A percentile compares a stretch with the other conserved stretches of the same genome.
Conservation (phyloP, 1,140 invertebrate genomes). For the Drusus annulatus region DNA sequence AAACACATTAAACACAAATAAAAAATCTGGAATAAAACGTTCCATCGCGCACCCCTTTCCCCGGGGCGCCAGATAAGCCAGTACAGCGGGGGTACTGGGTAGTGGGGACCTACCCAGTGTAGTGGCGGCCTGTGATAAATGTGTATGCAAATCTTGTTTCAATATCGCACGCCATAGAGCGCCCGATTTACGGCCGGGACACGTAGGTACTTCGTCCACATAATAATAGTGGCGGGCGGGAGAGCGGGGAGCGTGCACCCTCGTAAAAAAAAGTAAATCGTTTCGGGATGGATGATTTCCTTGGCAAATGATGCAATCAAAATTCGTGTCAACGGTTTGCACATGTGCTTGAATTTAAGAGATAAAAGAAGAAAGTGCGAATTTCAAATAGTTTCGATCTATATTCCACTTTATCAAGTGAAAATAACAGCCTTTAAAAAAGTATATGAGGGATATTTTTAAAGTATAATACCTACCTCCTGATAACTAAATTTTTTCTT, state of each 20-base stretch:
- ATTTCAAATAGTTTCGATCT: too few species aligned
- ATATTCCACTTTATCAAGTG: too few species aligned
- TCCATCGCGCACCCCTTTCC: conserved; percentile 1
- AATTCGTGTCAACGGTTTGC: conserved; percentile 16
- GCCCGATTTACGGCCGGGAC: conserved; percentile 53
- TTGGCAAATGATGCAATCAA: conserved; percentile 29
- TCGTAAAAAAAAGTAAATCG: conserved; percentile 37
- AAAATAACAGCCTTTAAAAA: too few species aligned
- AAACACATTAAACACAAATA: too few species aligned
- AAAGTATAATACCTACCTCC: too few species aligned
- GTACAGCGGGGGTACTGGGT: neutral
- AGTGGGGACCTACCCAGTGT: neutral
- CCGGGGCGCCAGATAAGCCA: neutral
- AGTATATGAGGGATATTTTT: too few species aligned
- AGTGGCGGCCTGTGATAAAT: conserved; percentile 53
- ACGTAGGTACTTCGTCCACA: conserved; percentile 39
- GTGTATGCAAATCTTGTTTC: conserved; percentile 60
- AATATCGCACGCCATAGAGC: conserved; percentile 56
- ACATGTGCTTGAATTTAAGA: neutral
- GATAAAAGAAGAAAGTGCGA: too few species aligned
- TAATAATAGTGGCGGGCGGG: conserved; percentile 18
- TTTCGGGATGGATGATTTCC: conserved; percentile 33
- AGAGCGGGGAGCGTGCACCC: conserved; percentile 13
- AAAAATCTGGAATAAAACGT: too few species aligned
- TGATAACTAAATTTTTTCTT: too few species aligned